These are phyloP conservation scores for Pyrocephalus nanus DNA, from an alignment of 2,797 vertebrate species.

Conservation along the genomic window DNA sequence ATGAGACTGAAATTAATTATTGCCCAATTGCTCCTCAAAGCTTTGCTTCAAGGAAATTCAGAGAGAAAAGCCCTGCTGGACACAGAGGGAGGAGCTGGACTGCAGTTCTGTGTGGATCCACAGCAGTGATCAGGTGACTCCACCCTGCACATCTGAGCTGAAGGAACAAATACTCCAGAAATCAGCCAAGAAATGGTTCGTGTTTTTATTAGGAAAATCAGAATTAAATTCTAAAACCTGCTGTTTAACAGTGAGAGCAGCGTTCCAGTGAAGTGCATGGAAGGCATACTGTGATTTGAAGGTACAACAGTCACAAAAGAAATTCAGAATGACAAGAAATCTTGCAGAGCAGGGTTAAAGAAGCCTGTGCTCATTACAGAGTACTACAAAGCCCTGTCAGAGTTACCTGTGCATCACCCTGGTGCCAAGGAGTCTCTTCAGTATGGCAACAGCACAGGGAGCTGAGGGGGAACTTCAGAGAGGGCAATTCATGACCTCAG, in stretches of 20 bases:
- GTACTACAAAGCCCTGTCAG: neutral
- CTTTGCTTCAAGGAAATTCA: neutral
- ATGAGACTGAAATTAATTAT: neutral
- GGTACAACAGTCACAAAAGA: neutral
- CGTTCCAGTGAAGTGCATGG: neutral
- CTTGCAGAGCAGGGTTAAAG: neutral
- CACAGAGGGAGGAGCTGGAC: neutral
- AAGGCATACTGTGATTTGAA: neutral
- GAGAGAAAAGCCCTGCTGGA: neutral
- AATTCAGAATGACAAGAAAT: neutral
- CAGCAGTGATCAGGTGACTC: rapidly evolving
- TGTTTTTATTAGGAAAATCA: constrained; percentile 23
- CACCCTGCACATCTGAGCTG: neutral
- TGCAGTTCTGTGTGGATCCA: neutral
- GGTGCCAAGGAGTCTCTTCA: neutral
- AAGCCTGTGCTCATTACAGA: neutral
- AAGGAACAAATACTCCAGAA: neutral
- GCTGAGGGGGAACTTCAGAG: neutral
- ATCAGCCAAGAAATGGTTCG: neutral
- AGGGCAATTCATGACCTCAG: neutral
- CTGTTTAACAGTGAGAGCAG: neutral
- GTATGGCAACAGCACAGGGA: neutral
- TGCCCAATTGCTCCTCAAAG: neutral
- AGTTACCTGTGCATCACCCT: neutral
- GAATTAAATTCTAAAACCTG: neutral